Evolutionary conservation across 23 tunicate genomes (phyloP), one percentile per base, ranked within the genome.

Genomic region (Aplidium turbinatum): DNA sequence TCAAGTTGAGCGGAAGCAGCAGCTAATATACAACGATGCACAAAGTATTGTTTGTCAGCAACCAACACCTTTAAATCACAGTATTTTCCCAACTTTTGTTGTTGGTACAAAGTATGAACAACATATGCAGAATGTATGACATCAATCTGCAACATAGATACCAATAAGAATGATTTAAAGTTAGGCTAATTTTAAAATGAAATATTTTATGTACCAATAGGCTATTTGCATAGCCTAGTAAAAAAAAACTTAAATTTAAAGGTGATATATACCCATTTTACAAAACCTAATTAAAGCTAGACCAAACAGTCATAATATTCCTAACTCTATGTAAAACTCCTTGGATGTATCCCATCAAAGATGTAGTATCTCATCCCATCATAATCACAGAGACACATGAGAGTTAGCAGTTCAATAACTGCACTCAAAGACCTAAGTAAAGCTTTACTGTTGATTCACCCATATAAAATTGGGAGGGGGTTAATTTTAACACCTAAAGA

Each of bases 61-160:
- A 89, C 96, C 76, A 89, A 40, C 32, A 89, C 89, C 52, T 89
- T 89, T 0, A 89, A 52, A 38, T 89, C 96, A 72, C 96, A 89
- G 55, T 89, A 78, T 71, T 83, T 82, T 63, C 96, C 89, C 34
- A 76, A 39, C 63, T 76, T 72, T 31, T 82, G 87, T 50, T 89
- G 96, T 71, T 89, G 89, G 47, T 89, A 82, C 57, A 89, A 51
- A 16, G 85, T 77, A 47, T 89, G 89, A n/a, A 77, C 89, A 70
- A 89, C 78, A 38, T 52, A 53, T 5, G 96, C 96, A 45, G 96
- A 82, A 57, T 89, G 89, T 26, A 89, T 67, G 22, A 82, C 39
- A 54, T 89, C 96, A 38, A 89, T 51, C 96, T 89, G 73, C 22
- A 68, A 54, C n/a, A 16, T 54, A 11, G 19, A 16, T 13, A 13